Conservation (phyloP, 1,140 invertebrate genomes). For the Idris sp. region DNA sequence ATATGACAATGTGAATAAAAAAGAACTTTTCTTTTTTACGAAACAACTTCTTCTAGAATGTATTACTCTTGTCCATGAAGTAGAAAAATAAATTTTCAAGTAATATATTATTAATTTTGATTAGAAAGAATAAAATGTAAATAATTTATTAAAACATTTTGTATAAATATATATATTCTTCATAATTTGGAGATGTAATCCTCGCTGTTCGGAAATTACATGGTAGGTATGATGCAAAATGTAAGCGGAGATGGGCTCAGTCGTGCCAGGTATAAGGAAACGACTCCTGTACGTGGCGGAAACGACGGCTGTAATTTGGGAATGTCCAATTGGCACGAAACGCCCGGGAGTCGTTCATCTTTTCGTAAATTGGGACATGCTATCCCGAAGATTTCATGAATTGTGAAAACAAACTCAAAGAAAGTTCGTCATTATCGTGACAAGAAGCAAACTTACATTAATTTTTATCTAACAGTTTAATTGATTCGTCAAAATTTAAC, state of each 20-base stretch:
- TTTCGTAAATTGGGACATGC: constrained; percentile 57
- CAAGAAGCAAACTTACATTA: too few species aligned
- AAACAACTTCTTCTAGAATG: too few species aligned
- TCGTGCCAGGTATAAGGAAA: constrained; percentile 50
- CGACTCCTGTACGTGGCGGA: constrained; percentile 53
- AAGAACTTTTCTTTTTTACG: too few species aligned
- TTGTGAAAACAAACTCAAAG: constrained; percentile 33
- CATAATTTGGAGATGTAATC: constrained; percentile 33
- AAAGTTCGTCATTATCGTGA: constrained; percentile 8
- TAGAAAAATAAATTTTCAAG: too few species aligned
- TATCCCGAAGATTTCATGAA: constrained; percentile 40
- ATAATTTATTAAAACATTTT: not conserved
- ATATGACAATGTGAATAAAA: too few species aligned
- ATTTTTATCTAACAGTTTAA: too few species aligned
- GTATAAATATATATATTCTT: not conserved
- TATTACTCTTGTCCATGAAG: too few species aligned
- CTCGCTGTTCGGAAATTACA: constrained; percentile 53
- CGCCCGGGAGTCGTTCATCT: constrained; percentile 59
- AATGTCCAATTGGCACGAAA: constrained; percentile 62
- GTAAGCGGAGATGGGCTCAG: constrained; percentile 55
- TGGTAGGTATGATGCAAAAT: constrained; percentile 48
- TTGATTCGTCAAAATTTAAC: too few species aligned
- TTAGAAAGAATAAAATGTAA: too few species aligned
- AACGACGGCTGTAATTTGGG: constrained; percentile 60
- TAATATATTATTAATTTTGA: too few species aligned